These are phyloP conservation scores for Spea hammondii DNA, from an alignment of 2,797 vertebrate species.

Conservation along the genomic window DNA sequence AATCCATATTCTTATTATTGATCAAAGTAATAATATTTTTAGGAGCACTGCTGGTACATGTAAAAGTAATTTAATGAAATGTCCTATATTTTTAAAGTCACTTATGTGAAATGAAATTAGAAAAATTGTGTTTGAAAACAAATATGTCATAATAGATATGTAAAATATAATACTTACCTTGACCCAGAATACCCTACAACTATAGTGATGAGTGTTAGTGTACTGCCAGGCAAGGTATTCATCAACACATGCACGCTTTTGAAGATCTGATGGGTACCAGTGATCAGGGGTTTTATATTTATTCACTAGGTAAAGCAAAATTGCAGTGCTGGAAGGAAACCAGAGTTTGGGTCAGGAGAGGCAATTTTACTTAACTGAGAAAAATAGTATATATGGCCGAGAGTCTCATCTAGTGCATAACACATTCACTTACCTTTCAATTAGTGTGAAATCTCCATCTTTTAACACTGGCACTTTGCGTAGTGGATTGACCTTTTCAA, in stretches of 20 bases:
- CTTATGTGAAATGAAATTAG: too few relatives aligned
- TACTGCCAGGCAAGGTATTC: slow-evolving; percentile 92
- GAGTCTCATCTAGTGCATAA: too few relatives aligned
- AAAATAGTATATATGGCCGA: too few relatives aligned
- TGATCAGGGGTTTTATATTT: slow-evolving; percentile 79
- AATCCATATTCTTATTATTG: too few relatives aligned
- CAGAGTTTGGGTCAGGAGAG: not conserved
- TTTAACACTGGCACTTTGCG: slow-evolving; percentile 81
- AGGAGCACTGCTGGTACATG: too few relatives aligned
- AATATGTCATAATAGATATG: too few relatives aligned
- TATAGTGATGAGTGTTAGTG: slow-evolving; percentile 64
- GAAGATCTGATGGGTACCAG: slow-evolving; percentile 87
- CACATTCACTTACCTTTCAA: slow-evolving; percentile 77
- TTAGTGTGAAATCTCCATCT: slow-evolving; percentile 83
- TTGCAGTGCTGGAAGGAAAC: slow-evolving; percentile 71
- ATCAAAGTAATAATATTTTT: too few relatives aligned
- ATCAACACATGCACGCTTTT: slow-evolving; percentile 75
- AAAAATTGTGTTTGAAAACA: too few relatives aligned
- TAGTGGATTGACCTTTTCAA: slow-evolving; percentile 66
- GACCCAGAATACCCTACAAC: slow-evolving; percentile 74
- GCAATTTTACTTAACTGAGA: too few relatives aligned
- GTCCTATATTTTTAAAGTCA: too few relatives aligned
- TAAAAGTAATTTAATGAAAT: too few relatives aligned
- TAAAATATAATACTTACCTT: slow-evolving; percentile 66
- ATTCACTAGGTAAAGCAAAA: slow-evolving; percentile 80